phyloP scores from a whole-genome alignment of 2,888 invertebrate species.

The Theodoxus fluviatilis region DNA sequence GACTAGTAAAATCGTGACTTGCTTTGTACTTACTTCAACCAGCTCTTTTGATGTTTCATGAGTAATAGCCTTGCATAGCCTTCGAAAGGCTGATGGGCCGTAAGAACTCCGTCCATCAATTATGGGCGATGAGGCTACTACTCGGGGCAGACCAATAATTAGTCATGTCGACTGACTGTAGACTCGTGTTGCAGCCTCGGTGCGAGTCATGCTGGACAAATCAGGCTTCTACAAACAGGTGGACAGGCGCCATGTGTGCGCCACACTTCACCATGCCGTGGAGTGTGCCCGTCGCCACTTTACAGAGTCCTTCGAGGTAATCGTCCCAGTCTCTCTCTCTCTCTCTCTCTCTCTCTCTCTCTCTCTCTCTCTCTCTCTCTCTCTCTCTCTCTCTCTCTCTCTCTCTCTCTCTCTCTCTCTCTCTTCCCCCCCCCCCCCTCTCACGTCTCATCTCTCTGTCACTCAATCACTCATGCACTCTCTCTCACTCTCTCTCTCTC shows the following conservation, averaged over 20 bases:
- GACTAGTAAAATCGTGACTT: too few species aligned
- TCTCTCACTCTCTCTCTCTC: too few species aligned
- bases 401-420: not conserved
- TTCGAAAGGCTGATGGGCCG: too few species aligned
- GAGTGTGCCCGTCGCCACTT: slow-evolving; percentile 31
- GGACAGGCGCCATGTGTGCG: slow-evolving; percentile 64
- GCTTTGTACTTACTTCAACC: too few species aligned
- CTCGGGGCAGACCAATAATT: too few species aligned
- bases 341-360: not conserved
- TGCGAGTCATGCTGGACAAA: slow-evolving; percentile 57
- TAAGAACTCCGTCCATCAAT: too few species aligned
- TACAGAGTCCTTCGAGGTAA: slow-evolving; percentile 33
- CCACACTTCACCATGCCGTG: slow-evolving; percentile 68
- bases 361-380: not conserved
- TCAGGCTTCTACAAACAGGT: slow-evolving; percentile 62
- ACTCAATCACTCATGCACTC: too few species aligned
- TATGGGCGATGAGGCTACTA: too few species aligned
- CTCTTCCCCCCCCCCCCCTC: not conserved
- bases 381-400: slow-evolving; percentile 16
- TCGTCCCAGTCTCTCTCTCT: not conserved
- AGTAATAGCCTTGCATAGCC: too few species aligned
- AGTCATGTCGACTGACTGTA: too few species aligned
- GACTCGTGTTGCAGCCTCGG: slow-evolving; percentile 50
- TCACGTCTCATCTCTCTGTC: too few species aligned
- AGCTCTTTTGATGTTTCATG: too few species aligned